Percentiles rank a stretch among this genome's conserved stretches.
These are phyloP conservation scores for Physocephala rufipes DNA, from an alignment of 2,888 invertebrate species.

Conservation along the genomic window DNA sequence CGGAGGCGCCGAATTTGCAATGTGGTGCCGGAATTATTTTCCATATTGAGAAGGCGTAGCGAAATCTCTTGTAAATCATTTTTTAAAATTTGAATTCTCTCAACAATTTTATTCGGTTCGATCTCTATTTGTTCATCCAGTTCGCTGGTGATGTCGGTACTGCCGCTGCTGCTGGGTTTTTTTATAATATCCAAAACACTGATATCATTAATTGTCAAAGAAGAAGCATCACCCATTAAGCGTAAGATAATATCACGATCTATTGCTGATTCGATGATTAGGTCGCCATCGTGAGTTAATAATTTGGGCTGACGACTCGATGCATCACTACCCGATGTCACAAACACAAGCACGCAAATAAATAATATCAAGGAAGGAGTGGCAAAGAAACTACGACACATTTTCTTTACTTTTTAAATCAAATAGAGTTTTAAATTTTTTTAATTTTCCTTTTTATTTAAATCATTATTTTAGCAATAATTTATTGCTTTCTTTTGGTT, in stretches of 20 bases:
- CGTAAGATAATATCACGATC: conserved; percentile 82
- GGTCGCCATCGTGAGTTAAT: conserved; percentile 75
- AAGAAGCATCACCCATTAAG: conserved; percentile 74
- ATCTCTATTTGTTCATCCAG: conserved; percentile 31
- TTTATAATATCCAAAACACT: conserved; percentile 68
- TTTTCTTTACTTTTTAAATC: too few species aligned
- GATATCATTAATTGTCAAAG: conserved; percentile 74
- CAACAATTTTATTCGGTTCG: conserved; percentile 45
- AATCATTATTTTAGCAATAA: too few species aligned
- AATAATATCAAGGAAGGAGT: neutral
- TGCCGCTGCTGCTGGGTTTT: conserved; percentile 39
- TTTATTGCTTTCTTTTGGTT: too few species aligned
- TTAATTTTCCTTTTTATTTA: too few species aligned
- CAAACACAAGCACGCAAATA: neutral
- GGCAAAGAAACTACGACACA: too few species aligned
- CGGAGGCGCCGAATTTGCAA: conserved; percentile 41
- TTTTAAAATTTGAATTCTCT: conserved; percentile 48
- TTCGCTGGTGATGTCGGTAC: conserved; percentile 12
- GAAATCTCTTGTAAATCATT: conserved; percentile 47
- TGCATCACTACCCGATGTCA: conserved; percentile 19
- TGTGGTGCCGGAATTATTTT: conserved; percentile 46
- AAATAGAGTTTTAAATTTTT: too few species aligned
- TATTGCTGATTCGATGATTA: conserved; percentile 78
- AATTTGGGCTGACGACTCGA: conserved; percentile 49
- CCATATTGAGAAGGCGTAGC: conserved; percentile 41